These are phyloP conservation scores for Eremophila alpestris DNA, from an alignment of 2,797 vertebrate species.

Conservation along the genomic window DNA sequence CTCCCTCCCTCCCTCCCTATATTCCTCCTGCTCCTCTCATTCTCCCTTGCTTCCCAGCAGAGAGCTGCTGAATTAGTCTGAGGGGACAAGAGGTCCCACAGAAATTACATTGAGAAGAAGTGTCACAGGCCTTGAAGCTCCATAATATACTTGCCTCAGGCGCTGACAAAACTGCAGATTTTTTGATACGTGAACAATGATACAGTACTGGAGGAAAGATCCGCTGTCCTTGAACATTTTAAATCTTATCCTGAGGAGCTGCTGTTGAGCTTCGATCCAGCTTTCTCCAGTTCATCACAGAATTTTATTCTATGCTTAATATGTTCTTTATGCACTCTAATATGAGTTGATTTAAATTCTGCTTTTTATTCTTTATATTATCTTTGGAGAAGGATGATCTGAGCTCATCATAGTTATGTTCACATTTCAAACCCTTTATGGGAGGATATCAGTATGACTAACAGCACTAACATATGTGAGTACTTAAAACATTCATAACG, in stretches of 20 bases:
- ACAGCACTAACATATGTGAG: background rate
- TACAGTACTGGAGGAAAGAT: background rate
- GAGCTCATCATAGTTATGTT: background rate
- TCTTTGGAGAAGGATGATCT: background rate
- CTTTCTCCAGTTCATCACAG: background rate
- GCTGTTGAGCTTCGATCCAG: background rate
- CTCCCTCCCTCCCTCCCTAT: rapidly evolving
- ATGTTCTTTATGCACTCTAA: background rate
- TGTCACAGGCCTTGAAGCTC: background rate
- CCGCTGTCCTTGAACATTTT: background rate
- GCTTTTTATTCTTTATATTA: background rate
- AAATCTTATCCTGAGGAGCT: background rate
- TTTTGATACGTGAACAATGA: background rate
- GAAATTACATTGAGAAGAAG: background rate
- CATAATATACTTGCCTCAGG: background rate
- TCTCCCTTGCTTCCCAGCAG: rapidly evolving
- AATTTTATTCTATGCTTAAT: background rate
- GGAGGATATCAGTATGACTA: background rate
- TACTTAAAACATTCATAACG: background rate
- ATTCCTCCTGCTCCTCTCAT: background rate
- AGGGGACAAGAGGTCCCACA: background rate
- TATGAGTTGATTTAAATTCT: background rate
- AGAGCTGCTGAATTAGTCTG: background rate
- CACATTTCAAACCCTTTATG: background rate
- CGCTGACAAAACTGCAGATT: background rate